Evolutionary conservation across 2,888 invertebrate genomes (phyloP).

Genomic region (Phalera bucephala): DNA sequence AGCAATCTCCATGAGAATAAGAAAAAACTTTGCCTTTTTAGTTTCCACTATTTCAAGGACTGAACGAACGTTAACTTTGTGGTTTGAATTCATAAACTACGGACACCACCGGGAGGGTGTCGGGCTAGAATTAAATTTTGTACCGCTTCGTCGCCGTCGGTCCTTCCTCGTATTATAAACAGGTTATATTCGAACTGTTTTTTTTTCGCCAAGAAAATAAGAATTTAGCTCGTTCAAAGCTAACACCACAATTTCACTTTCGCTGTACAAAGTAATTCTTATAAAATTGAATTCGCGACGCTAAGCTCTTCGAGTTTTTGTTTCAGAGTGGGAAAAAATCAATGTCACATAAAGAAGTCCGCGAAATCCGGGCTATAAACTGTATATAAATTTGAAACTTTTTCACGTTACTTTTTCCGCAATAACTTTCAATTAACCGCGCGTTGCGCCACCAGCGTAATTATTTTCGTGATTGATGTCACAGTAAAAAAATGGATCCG

Average conservation of each 20-base stretch:
- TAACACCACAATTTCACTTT: constrained; percentile 26
- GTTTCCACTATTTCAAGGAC: constrained; percentile 8
- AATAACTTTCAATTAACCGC: constrained; percentile 48
- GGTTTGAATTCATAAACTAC: constrained; percentile 18
- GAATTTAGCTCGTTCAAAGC: constrained; percentile 35
- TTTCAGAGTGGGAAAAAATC: constrained; percentile 11
- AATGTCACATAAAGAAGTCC: constrained; percentile 9
- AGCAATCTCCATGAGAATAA: constrained; percentile 1
- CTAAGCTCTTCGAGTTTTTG: constrained; percentile 29
- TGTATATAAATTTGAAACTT: constrained; percentile 25
- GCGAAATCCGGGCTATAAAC: constrained; percentile 14
- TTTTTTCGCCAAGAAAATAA: constrained; percentile 37
- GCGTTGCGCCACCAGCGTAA: constrained; percentile 30
- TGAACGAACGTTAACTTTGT: constrained; percentile 12
- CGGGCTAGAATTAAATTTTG: constrained; percentile 41
- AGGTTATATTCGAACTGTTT: constrained; percentile 38
- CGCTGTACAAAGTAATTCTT: constrained; percentile 39
- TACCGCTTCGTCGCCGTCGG: constrained; percentile 28
- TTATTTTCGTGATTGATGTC: constrained; percentile 47
- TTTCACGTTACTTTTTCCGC: constrained; percentile 24
- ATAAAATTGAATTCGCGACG: constrained; percentile 41
- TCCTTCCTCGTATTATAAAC: constrained; percentile 39
- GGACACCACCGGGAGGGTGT: constrained; percentile 11
- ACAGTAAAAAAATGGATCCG: constrained; percentile 40
- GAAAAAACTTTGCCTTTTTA: constrained; percentile 6